Percentiles rank a stretch among this genome's conserved stretches.
Conservation (phyloP, 2,888 invertebrate genomes). For the Rotaria magnacalcarata region DNA sequence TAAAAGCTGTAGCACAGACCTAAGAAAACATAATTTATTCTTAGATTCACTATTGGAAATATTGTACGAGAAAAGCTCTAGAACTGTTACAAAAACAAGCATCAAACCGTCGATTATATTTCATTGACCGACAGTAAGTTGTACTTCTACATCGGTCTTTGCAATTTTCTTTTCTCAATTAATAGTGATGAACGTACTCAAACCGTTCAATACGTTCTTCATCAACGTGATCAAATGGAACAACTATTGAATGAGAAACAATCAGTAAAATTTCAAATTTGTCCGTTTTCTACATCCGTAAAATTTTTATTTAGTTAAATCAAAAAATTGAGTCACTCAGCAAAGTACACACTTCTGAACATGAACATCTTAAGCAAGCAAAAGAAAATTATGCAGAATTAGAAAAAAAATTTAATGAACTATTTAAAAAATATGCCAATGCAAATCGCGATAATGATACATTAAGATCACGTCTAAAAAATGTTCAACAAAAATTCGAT, state of each 20-base stretch:
- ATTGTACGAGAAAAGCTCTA: not conserved
- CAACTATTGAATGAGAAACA: not conserved
- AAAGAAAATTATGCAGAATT: not conserved
- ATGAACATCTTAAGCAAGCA: not conserved
- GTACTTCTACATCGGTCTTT: not conserved
- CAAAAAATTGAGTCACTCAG: not conserved
- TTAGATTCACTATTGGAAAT: slow-evolving; percentile 16
- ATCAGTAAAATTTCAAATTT: not conserved
- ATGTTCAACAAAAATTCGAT: slow-evolving; percentile 6
- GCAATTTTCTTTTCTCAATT: not conserved
- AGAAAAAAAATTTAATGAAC: not conserved
- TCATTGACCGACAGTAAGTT: slow-evolving; percentile 13
- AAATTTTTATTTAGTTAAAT: not conserved
- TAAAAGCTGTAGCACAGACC: too few relatives aligned
- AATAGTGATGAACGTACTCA: not conserved
- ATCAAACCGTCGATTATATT: not conserved
- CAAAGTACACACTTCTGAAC: not conserved
- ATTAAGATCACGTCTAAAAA: not conserved
- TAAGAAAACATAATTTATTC: not conserved
- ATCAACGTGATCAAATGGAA: not conserved
- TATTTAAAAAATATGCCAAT: not conserved
- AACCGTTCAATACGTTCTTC: not conserved
- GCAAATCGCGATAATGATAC: not conserved
- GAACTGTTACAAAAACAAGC: slow-evolving; percentile 20
- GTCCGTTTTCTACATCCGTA: not conserved